Base-by-base conservation (phyloP, 2,113 vertebrate genomes). In the Thermophis baileyi region DNA sequence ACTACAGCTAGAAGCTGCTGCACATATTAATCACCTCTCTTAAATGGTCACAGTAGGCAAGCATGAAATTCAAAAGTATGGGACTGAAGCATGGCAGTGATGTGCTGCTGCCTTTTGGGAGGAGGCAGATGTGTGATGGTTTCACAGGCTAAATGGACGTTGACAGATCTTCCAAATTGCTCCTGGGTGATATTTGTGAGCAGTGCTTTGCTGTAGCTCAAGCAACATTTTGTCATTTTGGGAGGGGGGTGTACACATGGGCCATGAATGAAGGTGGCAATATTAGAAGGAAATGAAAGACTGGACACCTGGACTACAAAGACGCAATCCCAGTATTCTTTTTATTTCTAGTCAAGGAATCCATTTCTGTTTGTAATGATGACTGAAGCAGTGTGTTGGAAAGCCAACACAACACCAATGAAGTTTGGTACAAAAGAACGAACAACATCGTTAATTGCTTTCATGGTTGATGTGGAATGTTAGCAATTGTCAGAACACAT, bases 161-260 rank as follows among this genome's bases (percentile, higher is more conserved):
- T 96, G 96, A 95, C 95, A 97, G 92, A 74, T 95, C 89, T 88
- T 93, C 35, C 93, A 94, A 96, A 95, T 94, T 96, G 91, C 95
- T 94, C 95, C 94, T 81, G 95, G 93, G 91, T 6, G 87, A 88
- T 50, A 6, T 94, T 95, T 94, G 93, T 95, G 93, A 92, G 92
- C 92, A 97, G 44, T 90, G 63, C 25, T 87, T 60, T 94, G 92
- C 74, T 96, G 95, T 90, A 96, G 93, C 94, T 96, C 92, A 95
- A 89, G 92, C 93, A 74, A 92, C 54, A 0, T 3, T 25, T 90
- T 74, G 81, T 14, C 88, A 93, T 27, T 85, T 94, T 87, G 60
- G 89, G 35, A 2, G 30, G 1, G 60, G 11, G 11, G 46, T 14
- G 87, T 86, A 35, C 16, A 40, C 16, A 20, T 81, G 35, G 69